phyloP scores from a whole-genome alignment of 2,797 vertebrate genomes.

The Thalassophryne amazonica region DNA sequence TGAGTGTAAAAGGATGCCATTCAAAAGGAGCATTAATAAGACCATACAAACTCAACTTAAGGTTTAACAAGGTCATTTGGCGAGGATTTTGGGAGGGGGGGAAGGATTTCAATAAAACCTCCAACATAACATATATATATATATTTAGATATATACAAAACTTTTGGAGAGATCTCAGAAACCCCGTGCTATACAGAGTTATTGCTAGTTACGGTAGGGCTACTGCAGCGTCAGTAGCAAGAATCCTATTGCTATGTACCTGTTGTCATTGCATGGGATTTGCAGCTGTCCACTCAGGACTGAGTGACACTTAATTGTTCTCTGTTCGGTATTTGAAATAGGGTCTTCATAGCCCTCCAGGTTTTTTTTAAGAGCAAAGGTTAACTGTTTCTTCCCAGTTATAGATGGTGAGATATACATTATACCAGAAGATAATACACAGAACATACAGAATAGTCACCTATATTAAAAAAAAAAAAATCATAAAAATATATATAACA shows the following conservation, averaged over 20 bases:
- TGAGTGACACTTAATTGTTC: constrained; percentile 56
- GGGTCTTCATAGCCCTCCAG: constrained; percentile 39
- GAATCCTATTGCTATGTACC: constrained; percentile 74
- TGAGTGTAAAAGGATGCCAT: constrained; percentile 86
- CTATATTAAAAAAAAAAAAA: constrained; percentile 76
- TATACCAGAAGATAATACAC: constrained; percentile 76
- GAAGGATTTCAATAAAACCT: constrained; percentile 73
- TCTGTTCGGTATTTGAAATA: constrained; percentile 51
- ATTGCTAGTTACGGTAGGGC: constrained; percentile 80
- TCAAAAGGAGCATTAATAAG: constrained; percentile 84
- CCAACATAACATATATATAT: constrained; percentile 68
- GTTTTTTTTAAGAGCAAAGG: constrained; percentile 56
- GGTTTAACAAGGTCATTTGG: constrained; percentile 77
- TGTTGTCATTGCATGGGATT: constrained; percentile 69
- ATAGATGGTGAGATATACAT: constrained; percentile 80
- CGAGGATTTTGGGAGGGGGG: constrained; percentile 52
- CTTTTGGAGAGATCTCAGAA: constrained; percentile 67
- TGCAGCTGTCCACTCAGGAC: constrained; percentile 57
- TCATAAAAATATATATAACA: constrained; percentile 63
- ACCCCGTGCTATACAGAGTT: constrained; percentile 73
- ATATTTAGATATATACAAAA: constrained; percentile 78
- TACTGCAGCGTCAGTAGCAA: constrained; percentile 75
- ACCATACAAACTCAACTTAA: constrained; percentile 79
- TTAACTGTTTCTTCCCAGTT: constrained; percentile 74
- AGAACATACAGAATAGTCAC: constrained; percentile 78